Conservation (phyloP, 2,797 vertebrate genomes). For the Alauda arvensis region DNA sequence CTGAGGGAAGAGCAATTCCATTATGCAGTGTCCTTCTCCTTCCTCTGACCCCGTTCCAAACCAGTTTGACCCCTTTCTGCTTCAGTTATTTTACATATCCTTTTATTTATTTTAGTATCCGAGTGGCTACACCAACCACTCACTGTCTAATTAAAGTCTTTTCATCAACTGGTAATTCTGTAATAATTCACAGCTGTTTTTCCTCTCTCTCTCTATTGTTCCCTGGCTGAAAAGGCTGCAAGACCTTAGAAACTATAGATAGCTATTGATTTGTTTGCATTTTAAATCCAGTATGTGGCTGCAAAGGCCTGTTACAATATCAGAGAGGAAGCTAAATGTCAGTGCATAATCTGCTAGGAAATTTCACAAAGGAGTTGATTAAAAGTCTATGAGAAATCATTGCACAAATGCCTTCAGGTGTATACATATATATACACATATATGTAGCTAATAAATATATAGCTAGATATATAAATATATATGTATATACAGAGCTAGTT, state of each 20-base stretch:
- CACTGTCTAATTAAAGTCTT: constrained; percentile 18
- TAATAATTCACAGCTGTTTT: constrained; percentile 33
- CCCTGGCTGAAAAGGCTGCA: constrained; percentile 28
- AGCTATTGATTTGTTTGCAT: constrained; percentile 53
- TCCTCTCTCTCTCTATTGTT: constrained; percentile 24
- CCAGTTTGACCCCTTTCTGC: constrained; percentile 16
- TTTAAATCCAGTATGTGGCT: constrained; percentile 62
- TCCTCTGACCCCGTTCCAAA: background rate
- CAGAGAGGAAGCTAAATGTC: constrained; percentile 52
- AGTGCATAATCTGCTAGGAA: constrained; percentile 61
- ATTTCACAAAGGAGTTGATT: constrained; percentile 48
- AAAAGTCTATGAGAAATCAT: constrained; percentile 60
- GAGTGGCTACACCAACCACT: constrained; percentile 8
- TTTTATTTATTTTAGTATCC: constrained; percentile 4
- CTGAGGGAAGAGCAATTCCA: background rate
- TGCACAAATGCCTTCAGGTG: constrained; percentile 36
- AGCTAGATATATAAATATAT: constrained; percentile 52
- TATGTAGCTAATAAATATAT: constrained; percentile 51
- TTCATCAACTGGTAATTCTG: constrained; percentile 30
- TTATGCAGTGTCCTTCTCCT: background rate
- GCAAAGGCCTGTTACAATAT: constrained; percentile 52
- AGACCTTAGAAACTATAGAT: constrained; percentile 32
- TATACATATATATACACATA: constrained; percentile 36
- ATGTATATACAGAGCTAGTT: constrained; percentile 59
- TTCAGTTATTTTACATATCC: constrained; percentile 12